Conservation (phyloP, 1,140 invertebrate species). For the Lasioglossum albipes region DNA sequence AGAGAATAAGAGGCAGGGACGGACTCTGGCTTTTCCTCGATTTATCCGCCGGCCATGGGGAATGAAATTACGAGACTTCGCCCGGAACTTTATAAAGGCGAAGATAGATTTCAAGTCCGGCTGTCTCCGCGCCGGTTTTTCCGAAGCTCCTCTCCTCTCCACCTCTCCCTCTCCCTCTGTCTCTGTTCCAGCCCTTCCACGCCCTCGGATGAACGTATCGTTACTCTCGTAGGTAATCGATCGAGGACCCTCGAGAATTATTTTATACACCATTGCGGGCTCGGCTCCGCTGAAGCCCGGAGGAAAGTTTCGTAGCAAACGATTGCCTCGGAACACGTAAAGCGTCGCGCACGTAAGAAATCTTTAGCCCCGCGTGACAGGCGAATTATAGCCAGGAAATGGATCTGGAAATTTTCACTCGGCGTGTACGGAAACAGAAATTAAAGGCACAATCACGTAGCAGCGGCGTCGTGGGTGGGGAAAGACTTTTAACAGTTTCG, state of each 20-base stretch:
- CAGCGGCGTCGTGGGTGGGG: not conserved
- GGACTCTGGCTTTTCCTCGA: slow-evolving; percentile 36
- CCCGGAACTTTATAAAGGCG: slow-evolving; percentile 38
- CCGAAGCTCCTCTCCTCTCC: not conserved
- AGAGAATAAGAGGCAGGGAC: slow-evolving; percentile 16
- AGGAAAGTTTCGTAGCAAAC: not conserved
- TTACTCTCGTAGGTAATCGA: too few species aligned
- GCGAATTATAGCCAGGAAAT: slow-evolving; percentile 1
- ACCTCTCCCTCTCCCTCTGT: not conserved
- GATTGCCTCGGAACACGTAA: not conserved
- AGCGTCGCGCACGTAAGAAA: not conserved
- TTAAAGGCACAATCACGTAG: slow-evolving; percentile 29
- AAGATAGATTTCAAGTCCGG: slow-evolving; percentile 40
- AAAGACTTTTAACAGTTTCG: slow-evolving; percentile 22
- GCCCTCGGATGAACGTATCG: not conserved
- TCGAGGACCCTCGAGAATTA: not conserved
- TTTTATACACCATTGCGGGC: not conserved
- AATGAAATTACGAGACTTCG: slow-evolving; percentile 59
- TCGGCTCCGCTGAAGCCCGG: not conserved
- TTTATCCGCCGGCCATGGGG: slow-evolving; percentile 46
- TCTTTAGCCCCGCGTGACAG: too few species aligned
- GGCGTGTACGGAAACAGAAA: not conserved
- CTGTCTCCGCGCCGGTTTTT: slow-evolving; percentile 9
- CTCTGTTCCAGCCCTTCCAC: not conserved
- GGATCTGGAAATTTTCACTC: not conserved